Conservation (phyloP, 2,888 invertebrate species). For the Sicus ferrugineus region DNA sequence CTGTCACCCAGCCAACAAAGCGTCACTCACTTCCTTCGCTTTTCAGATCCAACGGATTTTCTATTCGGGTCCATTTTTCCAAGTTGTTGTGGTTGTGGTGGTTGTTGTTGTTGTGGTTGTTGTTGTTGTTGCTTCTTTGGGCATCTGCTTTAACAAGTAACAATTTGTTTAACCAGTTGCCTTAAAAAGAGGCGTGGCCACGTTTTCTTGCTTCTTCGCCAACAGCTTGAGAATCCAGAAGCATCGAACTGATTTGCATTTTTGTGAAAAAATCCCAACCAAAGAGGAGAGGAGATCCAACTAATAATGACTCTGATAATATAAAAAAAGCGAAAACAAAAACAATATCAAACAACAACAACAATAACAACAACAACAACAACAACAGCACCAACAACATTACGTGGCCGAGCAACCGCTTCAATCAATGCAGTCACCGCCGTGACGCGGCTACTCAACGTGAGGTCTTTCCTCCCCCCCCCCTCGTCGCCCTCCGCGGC, state of each 20-base stretch:
- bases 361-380: not conserved
- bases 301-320: too few species aligned
- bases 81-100: not conserved
- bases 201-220: conserved; percentile 1
- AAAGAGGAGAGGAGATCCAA: not conserved
- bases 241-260: conserved; percentile 3
- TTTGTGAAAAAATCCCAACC: not conserved
- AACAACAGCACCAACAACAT: not conserved
- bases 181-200: not conserved
- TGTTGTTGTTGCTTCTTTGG: too few species aligned
- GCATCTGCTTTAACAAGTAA: too few species aligned
- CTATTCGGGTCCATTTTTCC: not conserved
- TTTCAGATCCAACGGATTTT: not conserved
- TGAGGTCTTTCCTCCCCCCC: not conserved
- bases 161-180: not conserved
- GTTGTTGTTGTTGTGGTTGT: not conserved
- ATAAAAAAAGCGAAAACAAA: not conserved
- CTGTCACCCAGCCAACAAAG: not conserved
- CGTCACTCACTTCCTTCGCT: not conserved
- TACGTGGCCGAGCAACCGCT: not conserved
- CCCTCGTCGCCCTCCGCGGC: not conserved
- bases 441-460: not conserved
- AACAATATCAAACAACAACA: not conserved
- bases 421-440: not conserved
- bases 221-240: not conserved